These are phyloP conservation scores for Aphis craccivora DNA, from an alignment of 1,140 invertebrate genomes.

Conservation along the genomic window DNA sequence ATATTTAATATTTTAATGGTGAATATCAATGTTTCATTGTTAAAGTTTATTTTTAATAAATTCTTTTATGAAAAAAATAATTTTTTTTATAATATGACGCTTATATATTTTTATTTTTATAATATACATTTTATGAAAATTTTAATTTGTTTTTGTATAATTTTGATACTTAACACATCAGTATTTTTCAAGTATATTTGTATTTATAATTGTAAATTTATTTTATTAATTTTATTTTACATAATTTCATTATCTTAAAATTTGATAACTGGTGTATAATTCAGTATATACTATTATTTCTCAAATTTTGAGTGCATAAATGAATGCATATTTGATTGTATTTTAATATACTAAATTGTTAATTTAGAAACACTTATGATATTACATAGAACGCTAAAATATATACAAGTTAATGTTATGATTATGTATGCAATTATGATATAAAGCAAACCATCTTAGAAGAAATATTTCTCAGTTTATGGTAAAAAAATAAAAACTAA, in stretches of 20 bases:
- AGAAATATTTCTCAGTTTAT: neutral
- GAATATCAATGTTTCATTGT: neutral
- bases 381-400: neutral
- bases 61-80: neutral
- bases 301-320: neutral
- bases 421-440: no score
- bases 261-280: neutral
- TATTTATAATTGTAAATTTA: neutral
- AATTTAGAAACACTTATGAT: neutral
- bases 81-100: neutral
- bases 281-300: neutral
- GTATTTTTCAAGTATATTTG: neutral
- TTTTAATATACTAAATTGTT: neutral
- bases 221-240: neutral
- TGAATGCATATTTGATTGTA: neutral
- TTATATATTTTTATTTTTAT: neutral
- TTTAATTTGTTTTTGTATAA: neutral
- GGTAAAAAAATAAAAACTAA: neutral
- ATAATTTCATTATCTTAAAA: neutral
- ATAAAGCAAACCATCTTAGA: neutral
- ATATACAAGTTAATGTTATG: no score
- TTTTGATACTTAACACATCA: neutral
- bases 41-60: neutral
- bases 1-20: neutral
- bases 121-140: neutral